Base-by-base conservation (phyloP, 2,113 vertebrate genomes). In the Gambusia affinis region DNA sequence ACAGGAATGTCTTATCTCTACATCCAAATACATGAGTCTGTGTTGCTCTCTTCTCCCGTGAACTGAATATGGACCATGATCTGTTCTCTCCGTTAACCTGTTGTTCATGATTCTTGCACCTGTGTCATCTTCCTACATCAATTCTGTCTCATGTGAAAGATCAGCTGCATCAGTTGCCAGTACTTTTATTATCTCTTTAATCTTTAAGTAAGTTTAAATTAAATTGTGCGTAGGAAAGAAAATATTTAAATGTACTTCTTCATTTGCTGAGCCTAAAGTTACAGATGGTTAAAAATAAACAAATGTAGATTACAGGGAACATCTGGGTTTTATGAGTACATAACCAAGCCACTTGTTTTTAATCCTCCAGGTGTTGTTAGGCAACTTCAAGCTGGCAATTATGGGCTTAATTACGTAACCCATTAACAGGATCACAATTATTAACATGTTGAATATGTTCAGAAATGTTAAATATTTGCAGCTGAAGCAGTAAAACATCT, bases 1-100 rank as follows among this genome's bases (percentile, higher is more conserved):
- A 92, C 88, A 85, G 11, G 83, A 87, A 73, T 31, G 66, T 35
- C 62, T 75, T 22, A 63, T 35, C 63, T 67, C 2, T 11, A 64
- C 73, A 73, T 71, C 79, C 70, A 76, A 87, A 87, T 77, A 87
- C 64, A 73, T 74, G 75, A 14, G 44, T 47, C 3, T 17, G 47
- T 28, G 60, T 78, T 54, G 27, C 69, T 47, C 57, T 10, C 24
- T 7, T 57, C 65, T 29, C 17, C 10, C 64, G 8, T 73, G 70
- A 33, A 19, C 31, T 31, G 24, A 75, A 30, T 33, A 60, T 12
- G 61, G 12, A 37, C 47, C 67, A 27, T 76, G 60, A 61, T 72
- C 68, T 73, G 74, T 17, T 79, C 67, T 81, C 17, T 57, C 60
- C 72, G 80, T 82, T 61, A 72, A 68, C 66, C 65, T 72, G 60